Base-by-base conservation (phyloP, 2,797 vertebrate species). In the Pelochelys cantorii region DNA sequence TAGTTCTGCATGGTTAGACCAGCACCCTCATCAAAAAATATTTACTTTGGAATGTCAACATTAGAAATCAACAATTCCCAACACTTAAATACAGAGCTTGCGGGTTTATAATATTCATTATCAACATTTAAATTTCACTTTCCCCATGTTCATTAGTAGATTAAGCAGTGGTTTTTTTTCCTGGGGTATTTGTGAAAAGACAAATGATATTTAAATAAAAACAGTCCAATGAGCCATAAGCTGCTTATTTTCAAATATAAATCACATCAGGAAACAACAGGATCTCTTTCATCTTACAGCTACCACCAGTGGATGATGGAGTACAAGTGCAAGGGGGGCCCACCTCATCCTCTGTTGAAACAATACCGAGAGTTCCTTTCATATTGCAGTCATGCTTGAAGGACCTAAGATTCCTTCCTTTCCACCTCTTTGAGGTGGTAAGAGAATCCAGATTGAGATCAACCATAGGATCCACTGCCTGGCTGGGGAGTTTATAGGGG, bases 11-110 rank as follows among this genome's bases (percentile, higher is more conserved):
- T 84, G 92, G 13, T 90, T 90, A 93, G 53, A 80, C 6, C 68
- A 48, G 65, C 85, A 83, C 57, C 53, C 82, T 93, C 68, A 84
- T 87, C 52, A 94, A 87, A 48, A 85, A 93, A 93, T 91, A 78
- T 62, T 93, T 94, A 84, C 37, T 93, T 82, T 74, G 6, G 37
- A 84, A 7, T 78, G 89, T 54, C 81, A 94, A 34, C 59, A 90
- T 88, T 25, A 87, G 71, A 87, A 89, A 84, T 60, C 0, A 0
- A 31, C 77, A 96, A 65, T 89, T 94, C 27, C 14, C 14, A 87
- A 77, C 48, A 77, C 5, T 87, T 93, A 71, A 84, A 81, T 83
- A 59, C 15, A 84, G 17, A 90, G 7, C 10, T 53, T 80, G 48
- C 42, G 53, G 31, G 59, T 93, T 88, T 83, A 4, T 55, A 84